phyloP scores from a whole-genome alignment of 1,140 invertebrate genomes.

The Schmidtea mediterranea region DNA sequence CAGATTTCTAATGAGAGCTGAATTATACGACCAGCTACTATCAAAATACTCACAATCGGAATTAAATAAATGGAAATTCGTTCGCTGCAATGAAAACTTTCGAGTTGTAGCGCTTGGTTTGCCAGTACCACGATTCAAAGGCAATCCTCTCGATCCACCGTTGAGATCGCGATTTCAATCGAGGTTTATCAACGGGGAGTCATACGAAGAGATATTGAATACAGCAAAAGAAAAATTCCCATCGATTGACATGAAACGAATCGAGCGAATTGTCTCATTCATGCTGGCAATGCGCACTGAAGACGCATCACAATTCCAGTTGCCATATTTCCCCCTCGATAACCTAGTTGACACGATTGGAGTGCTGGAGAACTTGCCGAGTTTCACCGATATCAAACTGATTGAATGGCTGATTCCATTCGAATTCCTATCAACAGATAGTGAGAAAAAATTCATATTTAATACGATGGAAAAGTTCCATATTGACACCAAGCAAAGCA shows the following conservation, averaged over 20 bases:
- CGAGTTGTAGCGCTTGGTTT: constrained; percentile 30
- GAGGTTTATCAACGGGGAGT: constrained; percentile 38
- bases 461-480: too few relatives aligned
- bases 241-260: constrained; percentile 7
- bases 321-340: constrained; percentile 70
- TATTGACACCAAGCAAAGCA: too few relatives aligned
- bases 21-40: constrained; percentile 62
- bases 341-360: constrained; percentile 39
- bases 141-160: constrained; percentile 77
- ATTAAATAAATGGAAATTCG: not conserved
- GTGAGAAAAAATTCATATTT: constrained; percentile 35
- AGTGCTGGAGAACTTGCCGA: constrained; percentile 41
- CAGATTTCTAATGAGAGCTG: constrained; percentile 55
- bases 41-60: constrained; percentile 14
- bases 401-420: constrained; percentile 55
- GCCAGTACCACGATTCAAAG: constrained; percentile 32
- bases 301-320: constrained; percentile 37
- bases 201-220: constrained; percentile 17
- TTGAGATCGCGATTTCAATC: constrained; percentile 75
- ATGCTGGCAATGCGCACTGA: constrained; percentile 42
- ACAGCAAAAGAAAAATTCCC: not conserved
- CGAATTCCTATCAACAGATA: constrained; percentile 43
- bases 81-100: constrained; percentile 52
- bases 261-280: constrained; percentile 45
- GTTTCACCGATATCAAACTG: constrained; percentile 36